Percentiles rank a stretch among this genome's conserved stretches.
phyloP scores from a whole-genome alignment of 2,113 vertebrate genomes.

The Spea bombifrons region DNA sequence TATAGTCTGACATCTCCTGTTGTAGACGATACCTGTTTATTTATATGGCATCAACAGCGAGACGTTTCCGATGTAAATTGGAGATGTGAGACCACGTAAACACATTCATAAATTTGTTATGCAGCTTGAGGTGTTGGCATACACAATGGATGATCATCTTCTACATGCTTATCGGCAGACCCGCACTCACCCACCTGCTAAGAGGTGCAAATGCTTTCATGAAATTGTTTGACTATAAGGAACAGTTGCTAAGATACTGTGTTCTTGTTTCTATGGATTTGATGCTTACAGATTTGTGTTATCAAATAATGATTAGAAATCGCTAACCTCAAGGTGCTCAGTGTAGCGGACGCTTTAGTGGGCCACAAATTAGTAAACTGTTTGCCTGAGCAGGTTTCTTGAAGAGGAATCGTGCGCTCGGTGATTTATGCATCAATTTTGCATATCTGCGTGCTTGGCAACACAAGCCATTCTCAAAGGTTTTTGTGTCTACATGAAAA shows the following conservation, averaged over 20 bases:
- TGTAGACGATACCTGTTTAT: not conserved
- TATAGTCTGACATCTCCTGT: too few relatives aligned
- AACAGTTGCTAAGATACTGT: constrained; percentile 98
- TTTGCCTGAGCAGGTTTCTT: constrained; percentile 74
- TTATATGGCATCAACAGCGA: not conserved
- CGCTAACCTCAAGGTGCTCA: constrained; percentile 91
- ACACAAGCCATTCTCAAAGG: constrained; percentile 13
- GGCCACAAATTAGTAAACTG: constrained; percentile 83
- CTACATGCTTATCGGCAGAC: constrained; percentile 98
- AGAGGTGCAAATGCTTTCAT: constrained; percentile 98
- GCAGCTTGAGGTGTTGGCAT: constrained; percentile 98
- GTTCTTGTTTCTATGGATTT: constrained; percentile 81
- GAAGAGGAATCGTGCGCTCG: constrained; percentile 61
- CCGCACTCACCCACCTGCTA: constrained; percentile 98
- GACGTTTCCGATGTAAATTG: constrained; percentile 65
- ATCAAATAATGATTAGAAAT: constrained; percentile 99
- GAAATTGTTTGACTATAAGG: constrained; percentile 98
- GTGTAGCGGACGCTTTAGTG: constrained; percentile 82
- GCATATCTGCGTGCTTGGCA: constrained; percentile 31
- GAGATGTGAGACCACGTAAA: constrained; percentile 89
- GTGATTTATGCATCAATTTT: constrained; percentile 57
- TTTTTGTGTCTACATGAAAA: not conserved
- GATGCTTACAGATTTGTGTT: constrained; percentile 91
- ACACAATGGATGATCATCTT: constrained; percentile 92
- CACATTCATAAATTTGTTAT: constrained; percentile 90